These are phyloP conservation scores for Macrotis lagotis DNA, from an alignment of 2,113 vertebrate species.

Conservation along the genomic window DNA sequence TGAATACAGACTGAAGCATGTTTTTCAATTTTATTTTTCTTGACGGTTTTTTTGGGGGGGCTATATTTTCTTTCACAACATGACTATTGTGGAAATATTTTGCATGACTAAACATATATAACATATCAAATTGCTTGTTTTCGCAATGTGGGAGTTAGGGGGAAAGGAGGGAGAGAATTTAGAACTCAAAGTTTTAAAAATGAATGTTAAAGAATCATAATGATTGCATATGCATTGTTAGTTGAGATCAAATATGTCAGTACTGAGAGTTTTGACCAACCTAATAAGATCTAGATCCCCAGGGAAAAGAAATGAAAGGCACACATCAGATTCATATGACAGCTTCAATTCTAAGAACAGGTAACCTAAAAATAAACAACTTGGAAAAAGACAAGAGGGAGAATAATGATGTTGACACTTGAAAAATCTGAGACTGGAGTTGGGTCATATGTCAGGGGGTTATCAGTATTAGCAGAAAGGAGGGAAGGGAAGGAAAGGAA, in stretches of 20 bases:
- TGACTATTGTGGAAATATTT: too few relatives aligned
- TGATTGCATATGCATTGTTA: not conserved
- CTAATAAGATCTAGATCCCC: not conserved
- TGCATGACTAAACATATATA: too few relatives aligned
- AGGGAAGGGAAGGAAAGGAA: not conserved
- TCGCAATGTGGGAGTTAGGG: too few relatives aligned
- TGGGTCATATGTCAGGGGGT: conserved; percentile 33
- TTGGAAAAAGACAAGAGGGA: conserved; percentile 11
- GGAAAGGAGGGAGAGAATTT: too few relatives aligned
- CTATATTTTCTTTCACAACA: too few relatives aligned
- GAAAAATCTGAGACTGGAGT: not conserved
- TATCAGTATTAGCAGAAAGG: conserved; percentile 25
- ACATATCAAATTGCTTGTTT: too few relatives aligned
- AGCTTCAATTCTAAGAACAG: conserved; percentile 7
- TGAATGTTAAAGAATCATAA: conserved; percentile 17
- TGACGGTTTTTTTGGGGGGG: too few relatives aligned
- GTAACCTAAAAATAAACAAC: conserved; percentile 39
- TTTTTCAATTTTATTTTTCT: too few relatives aligned
- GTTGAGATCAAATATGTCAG: conserved; percentile 41
- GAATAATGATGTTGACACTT: not conserved
- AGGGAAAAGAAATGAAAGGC: not conserved
- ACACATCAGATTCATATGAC: conserved; percentile 11
- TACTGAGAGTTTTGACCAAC: not conserved
- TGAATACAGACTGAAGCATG: too few relatives aligned
- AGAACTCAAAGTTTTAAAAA: too few relatives aligned